These are phyloP conservation scores for Psephotus haematonotus DNA, from an alignment of 2,113 vertebrate genomes.

Conservation along the genomic window DNA sequence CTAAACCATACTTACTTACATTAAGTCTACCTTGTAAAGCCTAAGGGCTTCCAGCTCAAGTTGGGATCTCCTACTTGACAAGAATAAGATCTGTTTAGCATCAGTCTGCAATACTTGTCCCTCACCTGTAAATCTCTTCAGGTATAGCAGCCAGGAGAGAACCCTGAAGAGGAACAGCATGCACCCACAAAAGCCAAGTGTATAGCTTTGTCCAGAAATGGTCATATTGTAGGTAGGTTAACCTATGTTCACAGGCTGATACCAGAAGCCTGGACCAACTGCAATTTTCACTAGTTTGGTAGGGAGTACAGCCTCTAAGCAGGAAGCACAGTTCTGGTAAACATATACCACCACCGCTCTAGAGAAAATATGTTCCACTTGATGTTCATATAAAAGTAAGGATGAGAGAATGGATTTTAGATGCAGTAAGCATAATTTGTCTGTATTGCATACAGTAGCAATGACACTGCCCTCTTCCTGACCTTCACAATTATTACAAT, in stretches of 20 bases:
- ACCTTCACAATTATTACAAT: neutral
- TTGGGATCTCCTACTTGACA: neutral
- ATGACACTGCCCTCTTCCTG: neutral
- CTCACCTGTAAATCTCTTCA: neutral
- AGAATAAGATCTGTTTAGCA: neutral
- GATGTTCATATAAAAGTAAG: neutral
- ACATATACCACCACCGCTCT: neutral
- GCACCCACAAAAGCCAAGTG: rapidly evolving
- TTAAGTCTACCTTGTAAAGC: neutral
- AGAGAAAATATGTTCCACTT: neutral
- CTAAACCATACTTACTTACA: neutral
- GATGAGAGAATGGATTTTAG: neutral
- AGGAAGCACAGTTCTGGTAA: neutral
- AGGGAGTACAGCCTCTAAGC: neutral
- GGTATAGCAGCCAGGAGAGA: neutral
- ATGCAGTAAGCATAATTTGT: neutral
- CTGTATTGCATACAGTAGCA: neutral
- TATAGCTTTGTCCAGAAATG: rapidly evolving
- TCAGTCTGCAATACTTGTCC: neutral
- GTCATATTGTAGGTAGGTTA: neutral
- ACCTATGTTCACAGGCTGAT: neutral
- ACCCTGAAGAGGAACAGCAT: neutral
- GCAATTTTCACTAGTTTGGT: neutral
- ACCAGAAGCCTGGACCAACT: neutral
- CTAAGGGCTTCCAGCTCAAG: neutral